Conservation (phyloP, 2,888 invertebrate genomes). For the Drosophila fungiperda region DNA sequence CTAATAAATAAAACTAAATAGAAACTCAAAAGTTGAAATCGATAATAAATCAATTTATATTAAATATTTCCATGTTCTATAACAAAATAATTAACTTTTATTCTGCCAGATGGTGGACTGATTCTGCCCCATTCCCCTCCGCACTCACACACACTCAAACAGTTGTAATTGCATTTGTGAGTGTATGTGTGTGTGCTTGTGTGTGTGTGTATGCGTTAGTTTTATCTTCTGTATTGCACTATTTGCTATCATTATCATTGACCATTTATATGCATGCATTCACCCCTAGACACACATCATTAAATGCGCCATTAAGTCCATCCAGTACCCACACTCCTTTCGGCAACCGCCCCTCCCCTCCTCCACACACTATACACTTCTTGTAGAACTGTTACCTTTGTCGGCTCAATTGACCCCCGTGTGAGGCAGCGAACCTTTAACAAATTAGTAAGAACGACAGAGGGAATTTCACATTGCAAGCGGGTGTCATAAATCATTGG, state of each 20-base stretch:
- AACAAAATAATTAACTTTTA: neutral
- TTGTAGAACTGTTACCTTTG: conserved; percentile 38
- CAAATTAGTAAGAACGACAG: conserved; percentile 37
- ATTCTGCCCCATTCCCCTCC: neutral
- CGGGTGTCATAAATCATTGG: conserved; percentile 66
- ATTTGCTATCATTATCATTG: conserved; percentile 53
- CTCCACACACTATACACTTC: neutral
- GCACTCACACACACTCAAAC: neutral
- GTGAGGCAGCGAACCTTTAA: conserved; percentile 37
- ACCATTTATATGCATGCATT: conserved; percentile 20
- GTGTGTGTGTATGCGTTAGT: neutral
- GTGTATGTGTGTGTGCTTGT: conserved; percentile 2
- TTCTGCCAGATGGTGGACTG: conserved; percentile 24
- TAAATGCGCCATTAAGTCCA: conserved; percentile 47
- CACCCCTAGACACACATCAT: conserved; percentile 53
- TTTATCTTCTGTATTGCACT: conserved; percentile 17
- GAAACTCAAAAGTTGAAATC: neutral
- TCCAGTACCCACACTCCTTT: neutral
- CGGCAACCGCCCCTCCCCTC: neutral
- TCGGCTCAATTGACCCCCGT: conserved; percentile 50
- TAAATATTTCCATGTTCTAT: neutral
- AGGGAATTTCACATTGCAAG: conserved; percentile 41
- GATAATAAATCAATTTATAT: neutral
- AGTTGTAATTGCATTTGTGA: conserved; percentile 5
- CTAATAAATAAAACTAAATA: neutral